Conservation (phyloP, 2,888 invertebrate species). For the Erannis defoliaria region DNA sequence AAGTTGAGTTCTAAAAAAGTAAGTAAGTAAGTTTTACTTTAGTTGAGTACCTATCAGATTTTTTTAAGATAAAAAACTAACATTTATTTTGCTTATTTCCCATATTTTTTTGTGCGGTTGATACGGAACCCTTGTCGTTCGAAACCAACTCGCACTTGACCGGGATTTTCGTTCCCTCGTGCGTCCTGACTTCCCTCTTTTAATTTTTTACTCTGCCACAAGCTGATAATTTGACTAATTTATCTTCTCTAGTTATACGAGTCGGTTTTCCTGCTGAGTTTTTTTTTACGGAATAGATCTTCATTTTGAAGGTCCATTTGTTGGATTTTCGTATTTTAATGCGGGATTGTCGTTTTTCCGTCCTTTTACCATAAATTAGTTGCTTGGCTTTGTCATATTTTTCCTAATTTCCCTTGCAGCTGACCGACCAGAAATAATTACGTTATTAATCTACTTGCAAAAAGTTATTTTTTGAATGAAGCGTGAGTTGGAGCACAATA, state of each 20-base stretch:
- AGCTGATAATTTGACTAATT: constrained; percentile 50
- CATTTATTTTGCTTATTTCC: no score
- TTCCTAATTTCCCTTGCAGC: constrained; percentile 3
- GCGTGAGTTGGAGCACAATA: no score
- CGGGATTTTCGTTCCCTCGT: constrained; percentile 13
- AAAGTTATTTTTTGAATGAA: no score
- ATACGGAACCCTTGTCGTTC: no score
- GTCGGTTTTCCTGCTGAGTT: constrained; percentile 36
- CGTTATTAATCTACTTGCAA: neutral
- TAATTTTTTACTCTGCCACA: constrained; percentile 43
- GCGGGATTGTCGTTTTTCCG: constrained; percentile 13
- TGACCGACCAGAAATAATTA: constrained; percentile 1
- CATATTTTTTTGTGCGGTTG: no score
- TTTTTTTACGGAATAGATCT: constrained; percentile 39
- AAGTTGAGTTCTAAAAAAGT: no score
- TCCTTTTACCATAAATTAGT: constrained; percentile 18
- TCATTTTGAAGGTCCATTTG: constrained; percentile 26
- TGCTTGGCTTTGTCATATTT: constrained; percentile 21
- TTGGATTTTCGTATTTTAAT: constrained; percentile 27
- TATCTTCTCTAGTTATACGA: constrained; percentile 42
- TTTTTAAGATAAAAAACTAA: no score
- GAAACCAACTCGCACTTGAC: no score
- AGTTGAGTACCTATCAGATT: no score
- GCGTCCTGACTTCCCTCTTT: constrained; percentile 33
- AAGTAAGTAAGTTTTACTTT: no score